Percentiles rank a stretch among this genome's conserved stretches.
These are phyloP conservation scores for Austrofundulus limnaeus DNA, from an alignment of 2,113 vertebrate species.

Conservation along the genomic window DNA sequence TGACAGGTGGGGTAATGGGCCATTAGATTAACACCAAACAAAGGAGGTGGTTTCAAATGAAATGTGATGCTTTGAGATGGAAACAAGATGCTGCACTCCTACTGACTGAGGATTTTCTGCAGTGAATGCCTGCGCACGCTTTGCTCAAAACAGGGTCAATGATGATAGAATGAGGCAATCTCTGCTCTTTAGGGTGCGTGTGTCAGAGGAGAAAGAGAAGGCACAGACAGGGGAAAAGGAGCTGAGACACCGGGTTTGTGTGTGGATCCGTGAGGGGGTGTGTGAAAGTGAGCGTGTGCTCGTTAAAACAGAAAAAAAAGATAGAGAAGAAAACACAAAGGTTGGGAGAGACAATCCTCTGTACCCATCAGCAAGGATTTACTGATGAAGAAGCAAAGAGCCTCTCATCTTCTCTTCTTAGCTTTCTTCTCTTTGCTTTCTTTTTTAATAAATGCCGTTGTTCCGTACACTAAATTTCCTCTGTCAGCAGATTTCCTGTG, in stretches of 20 bases:
- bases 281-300: constrained; percentile 44
- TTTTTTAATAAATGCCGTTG: constrained; percentile 64
- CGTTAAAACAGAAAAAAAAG: constrained; percentile 62
- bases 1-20: constrained; percentile 69
- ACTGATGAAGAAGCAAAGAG: constrained; percentile 65
- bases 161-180: constrained; percentile 80
- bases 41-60: constrained; percentile 48
- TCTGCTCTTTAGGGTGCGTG: constrained; percentile 59
- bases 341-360: constrained; percentile 47
- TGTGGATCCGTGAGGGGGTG: constrained; percentile 34
- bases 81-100: constrained; percentile 48
- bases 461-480: constrained; percentile 64
- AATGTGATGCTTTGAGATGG: constrained; percentile 59
- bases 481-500: constrained; percentile 56
- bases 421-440: constrained; percentile 35
- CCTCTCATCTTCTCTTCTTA: constrained; percentile 61
- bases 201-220: constrained; percentile 46
- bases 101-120: constrained; percentile 51
- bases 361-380: constrained; percentile 70
- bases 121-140: constrained; percentile 43
- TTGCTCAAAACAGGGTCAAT: constrained; percentile 73
- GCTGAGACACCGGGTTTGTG: constrained; percentile 36
- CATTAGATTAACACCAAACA: constrained; percentile 65
- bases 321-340: not conserved
- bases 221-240: constrained; percentile 53